These are phyloP conservation scores for Spea multiplicata DNA, from an alignment of 2,113 vertebrate species.

Conservation along the genomic window DNA sequence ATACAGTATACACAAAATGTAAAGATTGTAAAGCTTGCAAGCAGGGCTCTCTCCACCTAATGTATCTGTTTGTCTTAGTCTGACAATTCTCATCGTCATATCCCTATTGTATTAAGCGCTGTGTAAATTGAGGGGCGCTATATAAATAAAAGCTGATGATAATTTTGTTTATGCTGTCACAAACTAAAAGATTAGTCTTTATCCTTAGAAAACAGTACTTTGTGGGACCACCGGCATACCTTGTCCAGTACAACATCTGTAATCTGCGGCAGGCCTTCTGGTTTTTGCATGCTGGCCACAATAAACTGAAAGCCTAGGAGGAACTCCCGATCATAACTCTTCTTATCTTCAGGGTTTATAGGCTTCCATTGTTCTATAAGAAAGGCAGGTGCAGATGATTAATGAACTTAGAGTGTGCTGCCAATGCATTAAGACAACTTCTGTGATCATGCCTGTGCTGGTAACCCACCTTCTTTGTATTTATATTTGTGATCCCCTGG, in stretches of 20 bases:
- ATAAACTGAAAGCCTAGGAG: slow-evolving; percentile 92
- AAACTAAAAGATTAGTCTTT: too few relatives aligned
- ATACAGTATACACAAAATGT: too few relatives aligned
- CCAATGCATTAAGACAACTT: not conserved
- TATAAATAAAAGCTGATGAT: too few relatives aligned
- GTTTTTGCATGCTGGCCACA: slow-evolving; percentile 92
- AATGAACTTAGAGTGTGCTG: not conserved
- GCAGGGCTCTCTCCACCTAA: too few relatives aligned
- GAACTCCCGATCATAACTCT: slow-evolving; percentile 91
- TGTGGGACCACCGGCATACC: slow-evolving; percentile 64
- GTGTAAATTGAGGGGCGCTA: too few relatives aligned
- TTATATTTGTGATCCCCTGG: slow-evolving; percentile 85
- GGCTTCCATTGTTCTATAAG: slow-evolving; percentile 90
- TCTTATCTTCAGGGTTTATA: slow-evolving; percentile 90
- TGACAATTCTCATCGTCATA: too few relatives aligned
- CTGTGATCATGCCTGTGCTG: too few relatives aligned
- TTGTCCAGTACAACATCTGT: slow-evolving; percentile 95
- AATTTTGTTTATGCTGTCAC: too few relatives aligned
- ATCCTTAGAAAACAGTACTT: too few relatives aligned
- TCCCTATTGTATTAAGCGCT: too few relatives aligned
- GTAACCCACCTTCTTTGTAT: slow-evolving; percentile 88
- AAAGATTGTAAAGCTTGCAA: too few relatives aligned
- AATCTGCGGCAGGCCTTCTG: slow-evolving; percentile 91
- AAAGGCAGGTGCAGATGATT: not conserved
- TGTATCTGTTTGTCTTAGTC: too few relatives aligned